Conservation (phyloP, 2,113 vertebrate genomes). For the Merops nubicus region DNA sequence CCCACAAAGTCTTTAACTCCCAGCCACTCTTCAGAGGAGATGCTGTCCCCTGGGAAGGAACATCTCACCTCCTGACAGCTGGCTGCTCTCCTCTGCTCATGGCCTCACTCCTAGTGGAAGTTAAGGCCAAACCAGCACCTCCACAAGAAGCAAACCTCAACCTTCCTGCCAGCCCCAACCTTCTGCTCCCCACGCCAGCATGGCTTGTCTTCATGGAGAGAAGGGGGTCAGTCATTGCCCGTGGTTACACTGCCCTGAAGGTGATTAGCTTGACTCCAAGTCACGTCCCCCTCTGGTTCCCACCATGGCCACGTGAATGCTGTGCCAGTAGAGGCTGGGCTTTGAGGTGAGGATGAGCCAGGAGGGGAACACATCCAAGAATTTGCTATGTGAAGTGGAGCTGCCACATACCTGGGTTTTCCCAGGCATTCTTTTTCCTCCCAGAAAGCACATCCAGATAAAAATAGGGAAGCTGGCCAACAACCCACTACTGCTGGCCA, state of each 20-base stretch:
- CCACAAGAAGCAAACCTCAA: background rate
- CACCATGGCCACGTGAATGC: rapidly evolving
- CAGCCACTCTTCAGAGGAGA: rapidly evolving
- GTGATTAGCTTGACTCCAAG: background rate
- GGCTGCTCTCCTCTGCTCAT: background rate
- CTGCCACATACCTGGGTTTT: background rate
- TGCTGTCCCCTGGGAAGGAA: background rate
- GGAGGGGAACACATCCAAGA: background rate
- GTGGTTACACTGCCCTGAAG: background rate
- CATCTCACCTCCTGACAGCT: background rate
- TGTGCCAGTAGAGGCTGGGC: background rate
- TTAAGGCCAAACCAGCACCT: background rate
- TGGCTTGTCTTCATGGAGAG: background rate
- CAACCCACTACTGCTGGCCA: background rate
- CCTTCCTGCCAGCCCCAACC: background rate
- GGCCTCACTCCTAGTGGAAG: background rate
- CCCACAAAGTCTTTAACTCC: background rate
- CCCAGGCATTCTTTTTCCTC: background rate
- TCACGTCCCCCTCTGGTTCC: background rate
- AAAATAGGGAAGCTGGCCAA: background rate
- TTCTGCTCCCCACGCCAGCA: background rate
- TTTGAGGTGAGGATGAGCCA: background rate
- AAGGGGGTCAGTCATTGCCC: background rate
- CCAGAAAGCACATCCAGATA: background rate
- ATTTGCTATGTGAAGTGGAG: background rate